Percentiles rank a stretch among this genome's conserved stretches.
Conservation (phyloP, 2,113 vertebrate species). For the Trinectes maculatus region DNA sequence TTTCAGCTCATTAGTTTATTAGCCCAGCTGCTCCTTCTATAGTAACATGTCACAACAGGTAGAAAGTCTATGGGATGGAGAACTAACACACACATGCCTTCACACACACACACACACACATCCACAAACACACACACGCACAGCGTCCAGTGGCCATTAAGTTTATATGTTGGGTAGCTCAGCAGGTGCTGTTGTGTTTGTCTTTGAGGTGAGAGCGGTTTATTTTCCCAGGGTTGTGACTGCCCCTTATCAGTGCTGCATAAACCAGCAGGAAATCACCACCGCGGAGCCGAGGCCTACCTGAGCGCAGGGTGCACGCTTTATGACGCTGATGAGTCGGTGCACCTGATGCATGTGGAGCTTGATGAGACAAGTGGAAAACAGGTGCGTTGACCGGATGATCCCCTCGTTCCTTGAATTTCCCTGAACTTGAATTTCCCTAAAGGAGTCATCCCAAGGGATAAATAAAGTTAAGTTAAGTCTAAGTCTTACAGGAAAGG, state of each 20-base stretch:
- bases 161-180: slow-evolving; percentile 21
- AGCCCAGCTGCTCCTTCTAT: background rate
- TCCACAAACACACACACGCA: slow-evolving; percentile 12
- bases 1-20: background rate
- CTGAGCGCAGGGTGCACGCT: background rate
- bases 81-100: background rate
- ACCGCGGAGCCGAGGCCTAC: slow-evolving; percentile 5
- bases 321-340: no score
- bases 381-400: no score
- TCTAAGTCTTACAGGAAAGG: no score
- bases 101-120: slow-evolving; percentile 7
- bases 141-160: background rate
- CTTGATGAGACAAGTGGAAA: no score
- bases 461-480: no score
- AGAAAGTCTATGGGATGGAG: background rate
- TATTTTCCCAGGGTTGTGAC: slow-evolving; percentile 68
- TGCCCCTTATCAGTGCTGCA: slow-evolving; percentile 67
- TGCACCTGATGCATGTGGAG: no score
- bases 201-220: slow-evolving; percentile 57
- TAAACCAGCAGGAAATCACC: slow-evolving; percentile 61
- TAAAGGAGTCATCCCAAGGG: no score
- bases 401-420: no score
- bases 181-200: slow-evolving; percentile 75
- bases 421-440: no score
- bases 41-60: background rate